Conservation (phyloP, 1,140 invertebrate species). For the Hypothenemus hampei region DNA sequence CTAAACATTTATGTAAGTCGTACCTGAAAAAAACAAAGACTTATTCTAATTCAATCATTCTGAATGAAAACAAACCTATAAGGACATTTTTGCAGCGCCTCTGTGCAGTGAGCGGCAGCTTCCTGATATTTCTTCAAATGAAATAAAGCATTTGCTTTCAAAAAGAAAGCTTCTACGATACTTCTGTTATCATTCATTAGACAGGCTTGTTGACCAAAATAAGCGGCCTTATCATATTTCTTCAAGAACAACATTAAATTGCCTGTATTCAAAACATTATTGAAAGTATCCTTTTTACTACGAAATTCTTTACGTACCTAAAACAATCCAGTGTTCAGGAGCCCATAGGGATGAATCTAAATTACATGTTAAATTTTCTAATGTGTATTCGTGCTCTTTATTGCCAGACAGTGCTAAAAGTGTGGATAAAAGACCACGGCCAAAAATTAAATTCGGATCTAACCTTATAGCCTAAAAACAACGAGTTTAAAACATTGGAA, state of each 20-base stretch:
- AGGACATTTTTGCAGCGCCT: conserved; percentile 60
- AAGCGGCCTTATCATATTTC: conserved; percentile 43
- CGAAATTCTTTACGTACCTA: conserved; percentile 16
- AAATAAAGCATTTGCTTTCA: conserved; percentile 66
- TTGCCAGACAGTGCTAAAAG: conserved; percentile 34
- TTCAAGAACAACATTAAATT: conserved; percentile 39
- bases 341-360: conserved; percentile 35
- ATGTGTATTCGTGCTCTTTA: conserved; percentile 37
- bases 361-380: conserved; percentile 37
- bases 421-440: conserved; percentile 38
- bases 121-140: conserved; percentile 69
- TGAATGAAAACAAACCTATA: conserved; percentile 40
- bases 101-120: conserved; percentile 64
- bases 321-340: conserved; percentile 41
- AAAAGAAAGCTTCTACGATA: conserved; percentile 66
- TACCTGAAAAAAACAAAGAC: conserved; percentile 37
- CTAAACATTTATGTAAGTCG: conserved; percentile 67
- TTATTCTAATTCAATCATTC: not conserved
- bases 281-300: not conserved
- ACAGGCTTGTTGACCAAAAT: conserved; percentile 47
- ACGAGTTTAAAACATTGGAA: not conserved
- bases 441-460: conserved; percentile 38
- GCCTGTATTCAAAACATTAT: conserved; percentile 19
- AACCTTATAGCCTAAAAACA: conserved; percentile 32
- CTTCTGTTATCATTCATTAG: conserved; percentile 42